Evolutionary conservation across 2,113 vertebrate species (phyloP), one percentile per base, ranked within the genome.

Genomic region (Pantherophis guttatus): DNA sequence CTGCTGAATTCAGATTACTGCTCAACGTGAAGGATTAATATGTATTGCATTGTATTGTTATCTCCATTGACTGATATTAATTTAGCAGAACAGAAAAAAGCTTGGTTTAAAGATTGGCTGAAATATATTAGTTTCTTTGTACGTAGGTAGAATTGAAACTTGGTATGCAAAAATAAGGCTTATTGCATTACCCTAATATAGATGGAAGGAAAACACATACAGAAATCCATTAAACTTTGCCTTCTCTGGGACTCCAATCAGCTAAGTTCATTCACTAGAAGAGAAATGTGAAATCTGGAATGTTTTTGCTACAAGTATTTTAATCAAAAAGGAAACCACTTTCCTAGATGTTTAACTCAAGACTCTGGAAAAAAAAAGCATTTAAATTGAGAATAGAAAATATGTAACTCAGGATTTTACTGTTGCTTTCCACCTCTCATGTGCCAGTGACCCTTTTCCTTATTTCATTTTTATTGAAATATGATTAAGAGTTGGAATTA

Each of bases 301-400:
- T 94, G 95, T 95, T 89, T 97, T 96, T 96, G 92, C 54, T 94
- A 70, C 93, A 88, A 13, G 52, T 92, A 93, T 97, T 97, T 96
- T 96, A 97, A 97, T 97, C 96, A 97, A 96, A 91, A 93, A 91
- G 95, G 93, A 96, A 88, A 92, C 44, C 90, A 96, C 91, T 92
- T 93, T 94, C 81, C 89, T 44, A 90, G 29, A 91, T 95, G 48
- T 26, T 96, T 95, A 95, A 96, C 95, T 24, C 8, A 93, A 90
- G 92, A 97, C 81, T 96, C 96, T 94, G 39, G 54, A 3, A 3
- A 9, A 54, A 96, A 97, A 55, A 97, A 98, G 96, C 96, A 98
- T 97, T 98, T 97, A 98, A 96, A 98, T 97, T 97, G 96, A 96
- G 89, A 92, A 96, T 97, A 91, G 93, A 92, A 97, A 97, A 95